phyloP scores from a whole-genome alignment of 2,113 vertebrate genomes.

The Eidolon helvum region DNA sequence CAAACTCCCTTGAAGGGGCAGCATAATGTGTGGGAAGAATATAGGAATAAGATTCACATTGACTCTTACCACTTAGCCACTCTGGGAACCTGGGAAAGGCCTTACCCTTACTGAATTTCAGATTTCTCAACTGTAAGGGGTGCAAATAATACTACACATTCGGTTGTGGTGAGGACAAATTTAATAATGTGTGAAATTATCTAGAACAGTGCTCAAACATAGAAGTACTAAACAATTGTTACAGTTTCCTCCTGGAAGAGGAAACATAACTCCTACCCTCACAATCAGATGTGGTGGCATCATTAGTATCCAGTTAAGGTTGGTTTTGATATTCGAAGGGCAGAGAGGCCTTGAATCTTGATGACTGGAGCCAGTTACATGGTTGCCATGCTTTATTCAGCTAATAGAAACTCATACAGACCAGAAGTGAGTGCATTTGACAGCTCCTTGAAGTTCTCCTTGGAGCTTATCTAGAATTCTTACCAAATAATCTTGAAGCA shows the following conservation, averaged over 20 bases:
- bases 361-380: not conserved
- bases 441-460: not conserved
- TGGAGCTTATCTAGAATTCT: not conserved
- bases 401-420: not conserved
- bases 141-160: not conserved
- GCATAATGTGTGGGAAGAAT: not conserved
- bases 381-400: not conserved
- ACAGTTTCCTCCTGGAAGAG: not conserved
- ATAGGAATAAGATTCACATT: not conserved
- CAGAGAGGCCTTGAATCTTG: not conserved
- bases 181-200: not conserved
- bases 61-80: not conserved
- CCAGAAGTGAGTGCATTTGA: not conserved
- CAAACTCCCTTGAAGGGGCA: not conserved
- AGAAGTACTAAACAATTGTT: not conserved
- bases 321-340: not conserved
- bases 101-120: not conserved
- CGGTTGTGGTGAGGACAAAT: not conserved
- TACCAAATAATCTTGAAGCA: not conserved
- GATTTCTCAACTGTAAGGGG: not conserved
- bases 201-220: not conserved
- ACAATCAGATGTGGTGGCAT: not conserved
- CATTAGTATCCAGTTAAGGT: not conserved
- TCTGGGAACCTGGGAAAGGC: not conserved
- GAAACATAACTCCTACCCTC: not conserved